Conservation (phyloP, 2,888 invertebrate genomes). For the Aricia artaxerxes region DNA sequence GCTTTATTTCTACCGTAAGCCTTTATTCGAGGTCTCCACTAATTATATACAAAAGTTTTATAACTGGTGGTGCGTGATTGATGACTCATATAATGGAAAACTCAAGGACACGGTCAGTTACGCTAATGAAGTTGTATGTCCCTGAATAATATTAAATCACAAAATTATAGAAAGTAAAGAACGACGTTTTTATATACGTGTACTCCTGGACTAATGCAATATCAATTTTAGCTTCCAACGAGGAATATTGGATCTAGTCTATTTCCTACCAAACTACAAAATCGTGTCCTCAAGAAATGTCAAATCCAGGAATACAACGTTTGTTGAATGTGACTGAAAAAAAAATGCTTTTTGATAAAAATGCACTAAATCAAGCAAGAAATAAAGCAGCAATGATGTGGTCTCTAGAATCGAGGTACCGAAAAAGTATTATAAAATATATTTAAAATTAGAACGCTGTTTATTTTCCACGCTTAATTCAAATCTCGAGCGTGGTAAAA, state of each 20-base stretch:
- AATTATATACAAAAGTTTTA: slow-evolving; percentile 7
- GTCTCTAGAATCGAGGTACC: background rate
- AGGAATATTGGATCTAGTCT: background rate
- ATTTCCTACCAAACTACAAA: background rate
- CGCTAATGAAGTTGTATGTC: background rate
- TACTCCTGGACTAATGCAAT: background rate
- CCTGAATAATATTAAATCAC: background rate
- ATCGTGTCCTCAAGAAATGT: too few species aligned
- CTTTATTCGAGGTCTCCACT: background rate
- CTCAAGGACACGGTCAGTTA: background rate
- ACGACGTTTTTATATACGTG: background rate
- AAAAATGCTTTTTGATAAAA: too few species aligned
- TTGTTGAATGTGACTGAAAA: too few species aligned
- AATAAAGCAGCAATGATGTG: too few species aligned
- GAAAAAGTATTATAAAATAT: background rate
- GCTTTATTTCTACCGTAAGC: background rate
- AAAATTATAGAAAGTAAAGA: background rate
- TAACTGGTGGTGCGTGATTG: slow-evolving; percentile 6
- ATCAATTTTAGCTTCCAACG: too few species aligned
- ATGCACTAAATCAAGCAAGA: too few species aligned
- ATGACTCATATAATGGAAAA: background rate
- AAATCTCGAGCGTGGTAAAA: background rate
- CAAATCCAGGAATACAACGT: too few species aligned
- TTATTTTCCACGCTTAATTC: background rate
- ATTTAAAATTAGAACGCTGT: background rate